phyloP scores from a whole-genome alignment of 2,113 vertebrate genomes.

The Galbula dea region DNA sequence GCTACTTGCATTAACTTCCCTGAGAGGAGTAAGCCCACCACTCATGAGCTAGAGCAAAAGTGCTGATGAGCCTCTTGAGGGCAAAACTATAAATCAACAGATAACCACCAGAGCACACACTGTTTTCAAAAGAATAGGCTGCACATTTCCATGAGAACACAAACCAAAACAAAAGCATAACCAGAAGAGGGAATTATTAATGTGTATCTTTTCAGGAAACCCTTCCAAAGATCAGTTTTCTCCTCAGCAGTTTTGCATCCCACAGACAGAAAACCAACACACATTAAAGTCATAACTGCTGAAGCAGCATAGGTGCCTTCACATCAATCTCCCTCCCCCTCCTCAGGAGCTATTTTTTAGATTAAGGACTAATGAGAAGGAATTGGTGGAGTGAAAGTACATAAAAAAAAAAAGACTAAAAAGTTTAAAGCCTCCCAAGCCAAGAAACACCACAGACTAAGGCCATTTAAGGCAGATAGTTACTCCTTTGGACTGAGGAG shows the following conservation, averaged over 20 bases:
- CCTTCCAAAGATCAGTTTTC: not conserved
- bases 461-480: not conserved
- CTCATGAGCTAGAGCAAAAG: fast-evolving
- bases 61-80: not conserved
- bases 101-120: not conserved
- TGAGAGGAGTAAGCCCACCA: not conserved
- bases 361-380: not conserved
- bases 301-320: not conserved
- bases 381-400: not conserved
- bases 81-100: not conserved
- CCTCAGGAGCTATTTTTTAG: not conserved
- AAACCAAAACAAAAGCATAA: not conserved
- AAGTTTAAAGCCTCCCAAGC: not conserved
- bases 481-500: not conserved
- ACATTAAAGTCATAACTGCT: not conserved
- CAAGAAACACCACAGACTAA: not conserved
- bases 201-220: not conserved
- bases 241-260: not conserved
- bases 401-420: not conserved
- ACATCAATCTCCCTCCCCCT: no score
- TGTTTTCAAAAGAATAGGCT: not conserved
- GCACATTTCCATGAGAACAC: not conserved
- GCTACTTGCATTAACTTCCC: not conserved
- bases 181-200: not conserved
- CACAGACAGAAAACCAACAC: not conserved